phyloP scores from a whole-genome alignment of 1,140 invertebrate genomes.

The Plodia interpunctella region DNA sequence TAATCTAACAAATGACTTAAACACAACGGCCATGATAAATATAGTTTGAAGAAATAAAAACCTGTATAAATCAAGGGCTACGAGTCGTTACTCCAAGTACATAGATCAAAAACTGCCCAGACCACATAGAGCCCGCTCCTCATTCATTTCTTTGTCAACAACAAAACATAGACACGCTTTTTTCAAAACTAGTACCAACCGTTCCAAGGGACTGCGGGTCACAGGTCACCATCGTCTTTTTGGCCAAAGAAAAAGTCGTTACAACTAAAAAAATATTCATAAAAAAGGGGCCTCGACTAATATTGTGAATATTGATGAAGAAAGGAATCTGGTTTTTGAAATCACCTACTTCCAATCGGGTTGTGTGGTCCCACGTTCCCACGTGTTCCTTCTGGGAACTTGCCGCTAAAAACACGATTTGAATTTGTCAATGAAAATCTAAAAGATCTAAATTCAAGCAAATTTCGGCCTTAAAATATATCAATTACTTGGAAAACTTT shows the following conservation, averaged over 20 bases:
- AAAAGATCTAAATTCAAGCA: background rate
- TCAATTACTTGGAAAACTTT: no score
- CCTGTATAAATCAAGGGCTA: background rate
- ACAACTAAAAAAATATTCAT: slow-evolving; percentile 44
- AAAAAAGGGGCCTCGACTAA: slow-evolving; percentile 67
- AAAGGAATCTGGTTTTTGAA: slow-evolving; percentile 69
- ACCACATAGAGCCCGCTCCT: slow-evolving; percentile 34
- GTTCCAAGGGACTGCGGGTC: slow-evolving; percentile 51
- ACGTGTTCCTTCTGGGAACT: slow-evolving; percentile 52
- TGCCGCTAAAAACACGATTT: slow-evolving; percentile 40
- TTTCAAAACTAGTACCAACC: slow-evolving; percentile 66
- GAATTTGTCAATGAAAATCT: background rate
- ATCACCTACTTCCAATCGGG: slow-evolving; percentile 44
- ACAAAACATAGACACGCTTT: slow-evolving; percentile 55
- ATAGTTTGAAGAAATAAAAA: background rate
- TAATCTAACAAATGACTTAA: no score
- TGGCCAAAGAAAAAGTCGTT: slow-evolving; percentile 62
- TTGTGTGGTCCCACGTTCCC: slow-evolving; percentile 67
- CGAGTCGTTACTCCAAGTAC: slow-evolving; percentile 6
- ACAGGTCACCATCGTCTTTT: slow-evolving; percentile 64
- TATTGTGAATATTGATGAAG: slow-evolving; percentile 77
- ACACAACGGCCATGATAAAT: background rate
- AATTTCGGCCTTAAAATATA: background rate
- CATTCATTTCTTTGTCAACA: slow-evolving; percentile 38
- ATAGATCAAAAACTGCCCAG: slow-evolving; percentile 28